Evolutionary conservation across 2,113 vertebrate genomes (phyloP), one percentile per base, ranked within the genome.

Genomic region (Zosterops lateralis): DNA sequence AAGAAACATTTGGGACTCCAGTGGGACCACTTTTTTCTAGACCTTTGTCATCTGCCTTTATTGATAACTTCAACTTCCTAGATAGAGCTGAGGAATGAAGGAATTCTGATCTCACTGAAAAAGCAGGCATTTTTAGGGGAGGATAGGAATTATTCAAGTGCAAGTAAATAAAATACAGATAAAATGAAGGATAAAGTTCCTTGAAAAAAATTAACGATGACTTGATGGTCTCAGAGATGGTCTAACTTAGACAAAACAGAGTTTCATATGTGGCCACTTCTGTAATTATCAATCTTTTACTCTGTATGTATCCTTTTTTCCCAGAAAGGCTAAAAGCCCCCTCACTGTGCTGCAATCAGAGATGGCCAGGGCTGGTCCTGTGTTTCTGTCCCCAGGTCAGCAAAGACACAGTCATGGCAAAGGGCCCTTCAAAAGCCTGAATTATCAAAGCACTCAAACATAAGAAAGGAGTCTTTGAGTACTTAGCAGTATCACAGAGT

Each of bases 311-410:
- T n/a, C 10, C 5, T 16, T 62, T 68, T 26, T 29, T 42, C 36
- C 61, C 7, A 5, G 61, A 66, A 82, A 64, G 31, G 14, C 24
- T 76, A 81, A 60, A 70, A 36, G 5, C 2, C 7, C 5, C 25
- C 25, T 57, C 1, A 1, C 15, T 79, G 53, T 68, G 57, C 14
- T 79, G 21, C 66, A 51, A 21, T 56, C 66, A 79, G 45, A 79
- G 29, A 45, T 12, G 28, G 26, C 24, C 65, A 81, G 58, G 26
- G 14, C 28, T 77, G 34, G 20, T 76, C 34, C 38, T 50, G 24
- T 0, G 0, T 26, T 54, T 90, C 73, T 77, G 42, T 29, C 38
- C 38, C 22, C 22, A 61, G 0, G 32, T 61, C 50, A 58, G 56
- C 25, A 77, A 44, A 70, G 53, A 73, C 12, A 56, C 11, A 19